Percentiles rank a stretch among this genome's conserved stretches.
Evolutionary conservation across 2,113 vertebrate species (phyloP).

Genomic region (Spea bombifrons): DNA sequence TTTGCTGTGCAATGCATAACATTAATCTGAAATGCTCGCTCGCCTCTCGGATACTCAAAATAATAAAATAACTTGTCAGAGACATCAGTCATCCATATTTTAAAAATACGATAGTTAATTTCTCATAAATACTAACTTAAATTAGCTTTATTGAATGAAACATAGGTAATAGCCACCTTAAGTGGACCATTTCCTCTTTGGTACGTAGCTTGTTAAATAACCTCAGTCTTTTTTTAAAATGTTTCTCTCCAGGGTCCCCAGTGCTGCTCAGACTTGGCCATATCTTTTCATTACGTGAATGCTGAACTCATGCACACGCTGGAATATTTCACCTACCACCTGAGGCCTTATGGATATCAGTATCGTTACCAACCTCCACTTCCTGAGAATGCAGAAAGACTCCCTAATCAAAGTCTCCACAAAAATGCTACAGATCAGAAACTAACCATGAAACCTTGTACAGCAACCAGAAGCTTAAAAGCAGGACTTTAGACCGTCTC

Average conservation of each 20-base stretch:
- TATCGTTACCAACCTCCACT: constrained; percentile 63
- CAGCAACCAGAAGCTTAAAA: not conserved
- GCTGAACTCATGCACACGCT: constrained; percentile 64
- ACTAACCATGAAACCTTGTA: not conserved
- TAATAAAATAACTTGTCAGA: too few species aligned
- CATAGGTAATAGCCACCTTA: not conserved
- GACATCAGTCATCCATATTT: too few species aligned
- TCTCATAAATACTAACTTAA: not conserved
- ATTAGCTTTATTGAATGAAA: not conserved
- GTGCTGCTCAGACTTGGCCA: constrained; percentile 71
- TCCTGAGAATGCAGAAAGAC: constrained; percentile 10
- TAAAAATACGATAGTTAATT: too few species aligned
- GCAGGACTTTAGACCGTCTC: too few species aligned
- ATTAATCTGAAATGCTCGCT: too few species aligned
- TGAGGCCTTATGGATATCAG: constrained; percentile 65
- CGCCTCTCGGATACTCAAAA: too few species aligned
- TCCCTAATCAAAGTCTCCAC: not conserved
- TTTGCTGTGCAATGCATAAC: too few species aligned
- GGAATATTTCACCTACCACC: constrained; percentile 69
- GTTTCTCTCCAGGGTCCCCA: constrained; percentile 59
- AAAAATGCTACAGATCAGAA: not conserved
- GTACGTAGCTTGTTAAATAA: too few species aligned
- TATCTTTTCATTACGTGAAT: constrained; percentile 72
- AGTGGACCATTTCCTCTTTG: too few species aligned
- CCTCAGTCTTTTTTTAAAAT: not conserved